Conservation (phyloP, 2,113 vertebrate genomes). For the Ageneiosus marmoratus region DNA sequence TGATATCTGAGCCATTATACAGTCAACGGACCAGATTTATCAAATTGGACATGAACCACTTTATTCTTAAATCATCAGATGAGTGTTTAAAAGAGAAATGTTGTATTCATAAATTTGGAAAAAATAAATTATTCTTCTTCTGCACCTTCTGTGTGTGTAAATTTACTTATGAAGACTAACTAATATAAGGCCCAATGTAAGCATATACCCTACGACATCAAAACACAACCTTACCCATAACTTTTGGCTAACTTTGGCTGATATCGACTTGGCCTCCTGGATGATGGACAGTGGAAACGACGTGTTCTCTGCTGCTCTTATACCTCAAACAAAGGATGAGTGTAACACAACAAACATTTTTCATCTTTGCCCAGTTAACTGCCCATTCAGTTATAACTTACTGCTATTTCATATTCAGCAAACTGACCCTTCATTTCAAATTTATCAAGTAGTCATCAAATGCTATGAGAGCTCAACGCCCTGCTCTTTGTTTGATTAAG, state of each 20-base stretch:
- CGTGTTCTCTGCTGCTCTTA: slow-evolving; percentile 89
- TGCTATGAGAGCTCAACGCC: too few relatives aligned
- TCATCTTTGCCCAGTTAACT: neutral
- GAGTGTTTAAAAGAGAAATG: neutral
- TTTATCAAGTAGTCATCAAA: neutral
- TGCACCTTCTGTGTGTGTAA: neutral
- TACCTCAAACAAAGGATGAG: slow-evolving; percentile 66
- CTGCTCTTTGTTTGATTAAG: neutral
- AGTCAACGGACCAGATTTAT: neutral
- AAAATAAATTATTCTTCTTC: neutral
- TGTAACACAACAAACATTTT: neutral
- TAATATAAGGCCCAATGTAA: neutral
- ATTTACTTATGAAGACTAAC: neutral
- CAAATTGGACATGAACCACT: neutral
- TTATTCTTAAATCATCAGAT: neutral
- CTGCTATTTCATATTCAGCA: neutral
- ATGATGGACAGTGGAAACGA: slow-evolving; percentile 80
- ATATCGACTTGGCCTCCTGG: slow-evolving; percentile 83
- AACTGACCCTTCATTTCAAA: neutral
- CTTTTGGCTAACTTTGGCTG: slow-evolving; percentile 77
- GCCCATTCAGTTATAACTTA: neutral
- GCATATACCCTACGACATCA: neutral
- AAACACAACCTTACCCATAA: slow-evolving; percentile 77
- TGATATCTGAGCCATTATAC: neutral
- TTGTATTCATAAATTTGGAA: neutral